Conservation (phyloP, 2,113 vertebrate species). For the Aphelocoma coerulescens region DNA sequence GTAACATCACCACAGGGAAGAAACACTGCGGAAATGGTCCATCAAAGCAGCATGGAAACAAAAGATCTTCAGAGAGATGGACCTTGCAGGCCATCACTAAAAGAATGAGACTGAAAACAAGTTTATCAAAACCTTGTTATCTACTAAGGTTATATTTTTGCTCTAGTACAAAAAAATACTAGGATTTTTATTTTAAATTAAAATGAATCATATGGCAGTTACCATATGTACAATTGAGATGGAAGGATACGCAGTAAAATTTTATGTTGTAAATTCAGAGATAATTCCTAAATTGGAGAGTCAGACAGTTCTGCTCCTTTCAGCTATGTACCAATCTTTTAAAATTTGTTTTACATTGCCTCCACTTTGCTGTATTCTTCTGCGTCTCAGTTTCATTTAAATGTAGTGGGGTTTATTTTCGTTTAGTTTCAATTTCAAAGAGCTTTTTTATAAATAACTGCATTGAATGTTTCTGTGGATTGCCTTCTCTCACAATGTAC, state of each 20-base stretch:
- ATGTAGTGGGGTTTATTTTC: background rate
- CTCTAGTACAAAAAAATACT: background rate
- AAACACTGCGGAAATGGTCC: background rate
- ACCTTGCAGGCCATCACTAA: background rate
- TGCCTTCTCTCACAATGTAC: background rate
- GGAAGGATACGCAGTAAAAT: background rate
- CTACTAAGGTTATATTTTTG: background rate
- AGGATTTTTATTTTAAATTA: background rate
- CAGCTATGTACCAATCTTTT: background rate
- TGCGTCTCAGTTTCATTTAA: background rate
- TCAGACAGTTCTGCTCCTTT: background rate
- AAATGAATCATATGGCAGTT: background rate
- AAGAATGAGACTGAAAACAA: background rate
- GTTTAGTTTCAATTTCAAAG: background rate
- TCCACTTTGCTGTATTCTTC: background rate
- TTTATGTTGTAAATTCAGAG: background rate
- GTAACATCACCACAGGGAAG: background rate
- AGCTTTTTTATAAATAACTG: background rate
- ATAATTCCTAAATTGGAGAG: background rate
- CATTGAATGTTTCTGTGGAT: background rate
- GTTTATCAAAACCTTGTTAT: background rate
- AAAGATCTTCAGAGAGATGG: background rate
- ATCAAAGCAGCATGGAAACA: background rate
- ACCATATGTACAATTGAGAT: background rate
- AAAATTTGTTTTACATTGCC: background rate